Conservation (phyloP, 1,140 invertebrate genomes). For the Zaprionus nigranus region DNA sequence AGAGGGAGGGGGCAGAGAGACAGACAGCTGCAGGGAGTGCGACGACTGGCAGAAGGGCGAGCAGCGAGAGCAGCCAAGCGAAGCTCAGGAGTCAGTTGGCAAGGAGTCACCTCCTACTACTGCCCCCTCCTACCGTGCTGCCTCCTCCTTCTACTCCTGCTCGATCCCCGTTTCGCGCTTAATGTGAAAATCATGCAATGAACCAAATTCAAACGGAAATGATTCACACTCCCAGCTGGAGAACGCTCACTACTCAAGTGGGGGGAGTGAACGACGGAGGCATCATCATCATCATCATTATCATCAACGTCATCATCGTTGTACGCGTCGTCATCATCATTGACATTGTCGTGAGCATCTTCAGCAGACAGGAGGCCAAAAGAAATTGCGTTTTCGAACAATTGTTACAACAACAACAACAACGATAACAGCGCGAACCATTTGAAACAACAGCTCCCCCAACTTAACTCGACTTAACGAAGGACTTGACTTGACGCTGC, state of each 20-base stretch:
- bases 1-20: not conserved
- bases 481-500: too few relatives aligned
- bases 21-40: not conserved
- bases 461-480: constrained; percentile 6
- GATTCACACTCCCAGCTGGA: constrained; percentile 74
- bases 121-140: too few relatives aligned
- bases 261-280: constrained; percentile 31
- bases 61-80: constrained; percentile 34
- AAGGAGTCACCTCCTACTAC: not conserved
- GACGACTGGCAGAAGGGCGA: not conserved
- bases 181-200: constrained; percentile 83
- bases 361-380: constrained; percentile 1
- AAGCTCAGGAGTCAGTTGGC: constrained; percentile 35
- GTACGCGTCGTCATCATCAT: constrained; percentile 2
- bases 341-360: constrained; percentile 22
- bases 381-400: constrained; percentile 74
- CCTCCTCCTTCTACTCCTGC: not conserved
- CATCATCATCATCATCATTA: constrained; percentile 6
- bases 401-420: constrained; percentile 65
- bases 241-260: constrained; percentile 45
- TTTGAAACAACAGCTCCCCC: constrained; percentile 66
- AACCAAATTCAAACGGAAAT: constrained; percentile 82
- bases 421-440: constrained; percentile 28
- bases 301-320: constrained; percentile 6
- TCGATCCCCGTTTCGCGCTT: constrained; percentile 37